Percentiles rank a stretch among this genome's conserved stretches.
These are phyloP conservation scores for Dipodomys spectabilis DNA, from an alignment of 2,113 vertebrate genomes.

Conservation along the genomic window DNA sequence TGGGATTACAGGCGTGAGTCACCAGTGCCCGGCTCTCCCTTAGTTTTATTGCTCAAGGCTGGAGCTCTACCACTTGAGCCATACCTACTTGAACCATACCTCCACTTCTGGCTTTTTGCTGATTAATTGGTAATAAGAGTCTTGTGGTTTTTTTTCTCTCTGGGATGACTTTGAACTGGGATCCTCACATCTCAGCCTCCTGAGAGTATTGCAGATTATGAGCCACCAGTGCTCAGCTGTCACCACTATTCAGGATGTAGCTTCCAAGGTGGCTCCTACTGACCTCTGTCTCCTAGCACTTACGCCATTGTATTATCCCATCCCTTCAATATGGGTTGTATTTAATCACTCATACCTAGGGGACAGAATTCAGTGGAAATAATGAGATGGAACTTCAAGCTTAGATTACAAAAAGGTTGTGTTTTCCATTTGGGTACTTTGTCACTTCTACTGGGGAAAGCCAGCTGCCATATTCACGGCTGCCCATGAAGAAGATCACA, in stretches of 20 bases:
- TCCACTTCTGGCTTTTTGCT: too few relatives aligned
- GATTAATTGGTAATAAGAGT: too few relatives aligned
- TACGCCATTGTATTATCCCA: background rate
- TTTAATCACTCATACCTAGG: conserved; percentile 28
- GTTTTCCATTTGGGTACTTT: background rate
- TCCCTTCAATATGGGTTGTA: background rate
- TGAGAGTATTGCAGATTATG: too few relatives aligned
- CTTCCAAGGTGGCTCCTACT: background rate
- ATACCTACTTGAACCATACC: too few relatives aligned
- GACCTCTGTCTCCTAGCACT: background rate
- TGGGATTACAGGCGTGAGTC: too few relatives aligned
- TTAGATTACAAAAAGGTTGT: background rate
- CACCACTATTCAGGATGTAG: background rate
- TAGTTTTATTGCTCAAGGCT: too few relatives aligned
- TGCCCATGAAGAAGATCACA: background rate
- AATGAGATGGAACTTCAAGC: background rate
- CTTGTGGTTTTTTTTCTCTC: too few relatives aligned
- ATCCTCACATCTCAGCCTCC: too few relatives aligned
- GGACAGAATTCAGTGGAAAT: background rate
- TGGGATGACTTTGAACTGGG: too few relatives aligned
- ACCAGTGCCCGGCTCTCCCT: too few relatives aligned
- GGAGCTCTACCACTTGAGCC: too few relatives aligned
- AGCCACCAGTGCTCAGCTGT: too few relatives aligned
- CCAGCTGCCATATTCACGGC: background rate
- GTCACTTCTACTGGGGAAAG: background rate